phyloP scores from a whole-genome alignment of 2,113 vertebrate genomes.

The Ageneiosus marmoratus region DNA sequence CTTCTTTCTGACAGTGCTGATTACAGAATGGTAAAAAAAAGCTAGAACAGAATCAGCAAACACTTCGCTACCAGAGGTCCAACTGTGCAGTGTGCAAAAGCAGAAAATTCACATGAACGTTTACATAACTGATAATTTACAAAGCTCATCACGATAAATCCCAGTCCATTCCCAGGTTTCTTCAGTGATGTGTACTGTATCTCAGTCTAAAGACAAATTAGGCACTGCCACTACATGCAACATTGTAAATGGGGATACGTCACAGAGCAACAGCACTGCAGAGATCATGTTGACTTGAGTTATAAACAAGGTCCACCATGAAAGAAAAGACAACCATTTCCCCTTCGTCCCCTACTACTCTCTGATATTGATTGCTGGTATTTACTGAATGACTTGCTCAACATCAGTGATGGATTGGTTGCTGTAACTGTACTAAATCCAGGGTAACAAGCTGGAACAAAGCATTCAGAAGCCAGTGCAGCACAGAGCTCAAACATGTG shows the following conservation, averaged over 20 bases:
- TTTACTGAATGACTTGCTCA: constrained; percentile 47
- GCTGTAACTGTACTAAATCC: constrained; percentile 1
- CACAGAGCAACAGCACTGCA: neutral
- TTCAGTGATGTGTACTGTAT: neutral
- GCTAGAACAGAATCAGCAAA: neutral
- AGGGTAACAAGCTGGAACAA: neutral
- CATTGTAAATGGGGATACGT: neutral
- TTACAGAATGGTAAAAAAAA: constrained; percentile 20
- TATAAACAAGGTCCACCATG: constrained; percentile 9
- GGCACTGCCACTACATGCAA: neutral
- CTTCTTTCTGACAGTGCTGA: constrained; percentile 33
- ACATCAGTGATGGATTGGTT: constrained; percentile 40
- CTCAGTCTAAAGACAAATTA: neutral
- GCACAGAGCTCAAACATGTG: neutral
- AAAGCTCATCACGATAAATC: neutral
- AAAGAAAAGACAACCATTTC: constrained; percentile 13
- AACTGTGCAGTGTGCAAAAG: neutral
- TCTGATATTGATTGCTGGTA: constrained; percentile 24
- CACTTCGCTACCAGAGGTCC: neutral
- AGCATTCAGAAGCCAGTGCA: constrained; percentile 23
- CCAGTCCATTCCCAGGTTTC: neutral
- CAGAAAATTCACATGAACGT: neutral
- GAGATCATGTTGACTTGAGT: constrained; percentile 8
- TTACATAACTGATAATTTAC: neutral
- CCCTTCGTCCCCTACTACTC: neutral